Base-by-base conservation (phyloP, 2,797 vertebrate species). In the Acipenser transmontanus region DNA sequence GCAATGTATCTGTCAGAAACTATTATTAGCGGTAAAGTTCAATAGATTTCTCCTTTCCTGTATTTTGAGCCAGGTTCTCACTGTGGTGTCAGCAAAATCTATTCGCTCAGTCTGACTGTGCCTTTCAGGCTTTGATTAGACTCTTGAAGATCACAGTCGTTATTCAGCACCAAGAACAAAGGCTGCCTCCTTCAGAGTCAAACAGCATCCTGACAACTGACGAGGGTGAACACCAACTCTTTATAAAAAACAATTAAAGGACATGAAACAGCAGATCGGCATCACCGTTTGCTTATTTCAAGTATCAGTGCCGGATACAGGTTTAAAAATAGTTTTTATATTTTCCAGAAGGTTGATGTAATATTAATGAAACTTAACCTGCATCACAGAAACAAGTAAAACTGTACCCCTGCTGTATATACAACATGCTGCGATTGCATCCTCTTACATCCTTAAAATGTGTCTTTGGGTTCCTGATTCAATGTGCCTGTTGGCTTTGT, bases 91-190 rank as follows among this genome's bases (percentile, higher is more conserved):
- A 47, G 65, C 69, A 51, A 66, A 12, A 49, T 49, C 71, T 71
- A 70, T 69, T 74, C 49, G 72, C 63, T 14, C 66, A 47, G 5
- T 49, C 69, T 64, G n/a, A 47, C 62, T 52, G 50, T 54, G 62
- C 63, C 34, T 68, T 64, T 71, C 73, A 69, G 69, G 61, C 68
- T 57, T 49, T 60, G 60, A 67, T 62, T 69, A 56, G 57, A 66
- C 65, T 59, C 65, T 67, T 71, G 61, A 72, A 71, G 66, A 76
- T 73, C 63, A 69, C 62, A 75, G 52, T 61, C 66, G 70, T 71
- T 62, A 69, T 67, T 71, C 71, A 75, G 66, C 57, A 8, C 34
- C 48, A 49, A 17, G 67, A 56, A 72, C 14, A 60, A 74, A 74
- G 64, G 64, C 59, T 60, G 61, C 67, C 63, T 48, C 69, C 64